phyloP scores from a whole-genome alignment of 1,140 invertebrate genomes.

The Diabrotica virgifera region DNA sequence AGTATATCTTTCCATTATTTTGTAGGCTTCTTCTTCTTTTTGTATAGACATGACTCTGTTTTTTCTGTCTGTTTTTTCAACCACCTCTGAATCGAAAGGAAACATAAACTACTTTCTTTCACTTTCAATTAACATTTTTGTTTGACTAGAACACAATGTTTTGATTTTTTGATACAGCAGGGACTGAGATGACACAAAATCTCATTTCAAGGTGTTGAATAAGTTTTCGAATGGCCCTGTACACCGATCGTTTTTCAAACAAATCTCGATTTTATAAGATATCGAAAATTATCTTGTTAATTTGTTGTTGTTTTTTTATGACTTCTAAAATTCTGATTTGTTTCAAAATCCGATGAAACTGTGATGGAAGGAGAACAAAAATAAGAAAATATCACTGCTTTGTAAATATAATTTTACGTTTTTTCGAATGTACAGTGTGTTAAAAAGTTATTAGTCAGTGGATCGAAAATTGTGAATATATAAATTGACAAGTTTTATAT shows the following conservation, averaged over 20 bases:
- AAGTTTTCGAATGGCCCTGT: constrained; percentile 5
- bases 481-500: constrained; percentile 46
- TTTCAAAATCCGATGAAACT: constrained; percentile 25
- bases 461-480: constrained; percentile 50
- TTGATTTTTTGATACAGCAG: too few species aligned
- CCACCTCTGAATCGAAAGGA: too few species aligned
- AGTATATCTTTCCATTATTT: too few species aligned
- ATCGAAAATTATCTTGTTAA: constrained; percentile 13
- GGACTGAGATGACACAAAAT: too few species aligned
- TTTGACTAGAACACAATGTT: too few species aligned
- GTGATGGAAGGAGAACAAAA: constrained; percentile 25
- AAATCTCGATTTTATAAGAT: constrained; percentile 21
- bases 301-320: constrained; percentile 15
- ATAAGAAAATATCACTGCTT: constrained; percentile 36
- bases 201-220: not conserved
- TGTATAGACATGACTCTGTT: too few species aligned
- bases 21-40: too few species aligned
- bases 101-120: too few species aligned
- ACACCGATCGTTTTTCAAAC: constrained; percentile 19
- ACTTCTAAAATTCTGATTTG: constrained; percentile 18
- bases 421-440: constrained; percentile 49
- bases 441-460: constrained; percentile 48
- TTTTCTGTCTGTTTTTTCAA: too few species aligned
- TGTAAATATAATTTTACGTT: constrained; percentile 44
- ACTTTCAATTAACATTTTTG: too few species aligned